Evolutionary conservation across 2,113 vertebrate genomes (phyloP).

Genomic region (Sardina pilchardus): DNA sequence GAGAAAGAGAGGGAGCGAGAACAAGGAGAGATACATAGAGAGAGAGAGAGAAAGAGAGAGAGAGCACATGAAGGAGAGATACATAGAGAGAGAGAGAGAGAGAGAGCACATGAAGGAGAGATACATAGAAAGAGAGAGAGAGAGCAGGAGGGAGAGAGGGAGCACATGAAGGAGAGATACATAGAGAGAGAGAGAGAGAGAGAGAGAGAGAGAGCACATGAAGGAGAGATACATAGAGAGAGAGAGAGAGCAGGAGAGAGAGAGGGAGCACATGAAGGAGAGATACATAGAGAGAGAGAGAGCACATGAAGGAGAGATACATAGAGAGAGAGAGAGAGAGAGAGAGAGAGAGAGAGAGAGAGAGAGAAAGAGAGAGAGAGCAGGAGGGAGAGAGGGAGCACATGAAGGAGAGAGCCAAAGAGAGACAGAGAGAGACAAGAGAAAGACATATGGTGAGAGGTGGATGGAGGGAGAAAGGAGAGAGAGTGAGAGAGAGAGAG

Average conservation of each 20-base stretch:
- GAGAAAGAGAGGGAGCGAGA: not conserved
- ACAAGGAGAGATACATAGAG: not conserved
- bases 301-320: not conserved
- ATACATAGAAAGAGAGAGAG: not conserved
- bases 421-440: not conserved
- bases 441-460: not conserved
- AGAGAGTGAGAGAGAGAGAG: not conserved
- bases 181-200: too few relatives aligned
- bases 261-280: constrained; percentile 6
- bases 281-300: not conserved
- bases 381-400: not conserved
- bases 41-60: not conserved
- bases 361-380: not conserved
- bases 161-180: not conserved
- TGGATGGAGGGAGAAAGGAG: not conserved
- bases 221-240: not conserved
- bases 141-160: not conserved
- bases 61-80: not conserved
- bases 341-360: not conserved
- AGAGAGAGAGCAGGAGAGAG: not conserved
- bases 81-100: not conserved
- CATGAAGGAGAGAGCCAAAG: too few relatives aligned
- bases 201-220: not conserved
- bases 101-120: not conserved
- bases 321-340: not conserved